A percentile compares a stretch with the other conserved stretches of the same genome.
Evolutionary conservation across 2,113 vertebrate species (phyloP).

Genomic region (Callopanchax toddi): DNA sequence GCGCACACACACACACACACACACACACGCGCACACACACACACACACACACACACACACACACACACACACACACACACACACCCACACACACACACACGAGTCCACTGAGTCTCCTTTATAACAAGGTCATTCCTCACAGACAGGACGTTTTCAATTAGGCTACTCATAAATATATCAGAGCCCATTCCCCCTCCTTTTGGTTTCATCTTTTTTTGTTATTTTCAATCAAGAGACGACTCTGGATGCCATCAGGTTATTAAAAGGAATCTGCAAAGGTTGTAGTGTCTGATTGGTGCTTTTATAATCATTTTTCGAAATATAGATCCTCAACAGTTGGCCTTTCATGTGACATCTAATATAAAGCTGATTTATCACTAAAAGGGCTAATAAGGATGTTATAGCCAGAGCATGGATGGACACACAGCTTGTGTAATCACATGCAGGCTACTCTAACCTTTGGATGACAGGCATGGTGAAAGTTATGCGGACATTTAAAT

Average conservation of each 20-base stretch:
- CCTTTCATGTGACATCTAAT: no score
- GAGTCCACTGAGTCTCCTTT: conserved; percentile 29
- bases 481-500: conserved; percentile 11
- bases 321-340: no score
- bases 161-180: conserved; percentile 34
- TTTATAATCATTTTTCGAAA: no score
- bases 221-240: not conserved
- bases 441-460: no score
- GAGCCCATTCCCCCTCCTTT: not conserved
- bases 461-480: conserved; percentile 4
- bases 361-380: no score
- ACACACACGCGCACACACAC: not conserved
- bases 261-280: not conserved
- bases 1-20: not conserved
- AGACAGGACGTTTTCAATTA: conserved; percentile 47
- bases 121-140: conserved; percentile 63
- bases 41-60: not conserved
- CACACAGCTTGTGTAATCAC: no score
- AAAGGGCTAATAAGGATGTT: no score
- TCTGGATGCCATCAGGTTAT: not conserved
- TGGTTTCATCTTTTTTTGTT: not conserved
- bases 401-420: no score
- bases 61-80: not conserved
- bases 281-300: not conserved
- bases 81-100: conserved; percentile 1